Percentiles rank a stretch among this genome's conserved stretches.
These are phyloP conservation scores for Ophion obscuratus DNA, from an alignment of 2,888 invertebrate species.

Conservation along the genomic window DNA sequence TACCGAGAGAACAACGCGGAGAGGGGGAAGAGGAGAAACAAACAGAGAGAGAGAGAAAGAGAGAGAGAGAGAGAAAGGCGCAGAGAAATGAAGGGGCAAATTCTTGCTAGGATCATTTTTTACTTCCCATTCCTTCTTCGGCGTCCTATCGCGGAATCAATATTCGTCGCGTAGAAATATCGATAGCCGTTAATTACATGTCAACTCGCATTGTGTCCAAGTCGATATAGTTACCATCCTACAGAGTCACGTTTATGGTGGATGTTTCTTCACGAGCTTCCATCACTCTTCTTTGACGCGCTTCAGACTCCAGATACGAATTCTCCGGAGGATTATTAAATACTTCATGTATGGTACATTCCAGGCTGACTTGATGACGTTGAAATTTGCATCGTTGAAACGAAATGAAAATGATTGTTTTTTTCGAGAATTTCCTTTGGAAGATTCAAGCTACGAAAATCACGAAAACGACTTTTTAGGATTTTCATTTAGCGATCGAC, in stretches of 20 bases:
- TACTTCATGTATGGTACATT: neutral
- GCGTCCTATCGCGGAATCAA: neutral
- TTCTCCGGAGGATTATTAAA: neutral
- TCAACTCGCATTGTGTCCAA: constrained; percentile 8
- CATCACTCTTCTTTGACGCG: constrained; percentile 18
- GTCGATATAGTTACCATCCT: constrained; percentile 29
- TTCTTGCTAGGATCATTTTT: constrained; percentile 22
- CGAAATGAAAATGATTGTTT: too few species aligned
- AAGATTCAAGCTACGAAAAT: too few species aligned
- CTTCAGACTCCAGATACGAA: neutral
- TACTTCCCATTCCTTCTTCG: constrained; percentile 8
- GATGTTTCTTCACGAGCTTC: constrained; percentile 18
- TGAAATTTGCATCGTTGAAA: too few species aligned
- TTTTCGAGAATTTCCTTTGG: too few species aligned
- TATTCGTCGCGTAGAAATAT: constrained; percentile 16
- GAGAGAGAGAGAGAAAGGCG: constrained; percentile 22
- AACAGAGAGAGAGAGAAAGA: constrained; percentile 1
- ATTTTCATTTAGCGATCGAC: too few species aligned
- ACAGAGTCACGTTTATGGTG: constrained; percentile 15
- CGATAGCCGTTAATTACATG: constrained; percentile 54
- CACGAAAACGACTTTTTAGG: too few species aligned
- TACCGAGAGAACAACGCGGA: constrained; percentile 43
- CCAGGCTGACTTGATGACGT: neutral
- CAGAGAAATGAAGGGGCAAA: constrained; percentile 5
- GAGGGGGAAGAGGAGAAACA: neutral